Percentiles rank a stretch among this genome's conserved stretches.
Conservation (phyloP, 2,797 vertebrate genomes). For the Myotis vivesi region DNA sequence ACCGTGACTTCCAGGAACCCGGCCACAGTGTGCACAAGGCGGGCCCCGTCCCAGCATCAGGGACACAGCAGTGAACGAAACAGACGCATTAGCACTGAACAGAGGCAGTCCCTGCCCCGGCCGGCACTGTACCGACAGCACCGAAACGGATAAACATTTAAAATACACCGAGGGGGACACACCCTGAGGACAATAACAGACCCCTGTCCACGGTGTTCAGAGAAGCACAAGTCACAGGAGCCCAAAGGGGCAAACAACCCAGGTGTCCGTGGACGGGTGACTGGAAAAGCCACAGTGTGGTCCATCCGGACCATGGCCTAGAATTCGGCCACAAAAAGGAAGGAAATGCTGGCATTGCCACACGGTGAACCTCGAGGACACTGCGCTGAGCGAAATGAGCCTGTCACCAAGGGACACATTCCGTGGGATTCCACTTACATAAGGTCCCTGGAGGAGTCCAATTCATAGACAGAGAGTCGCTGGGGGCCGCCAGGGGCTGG, state of each 20-base stretch:
- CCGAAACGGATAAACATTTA: neutral
- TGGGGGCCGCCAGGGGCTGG: accelerated
- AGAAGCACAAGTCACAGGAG: accelerated
- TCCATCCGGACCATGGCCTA: accelerated
- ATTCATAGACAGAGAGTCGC: accelerated
- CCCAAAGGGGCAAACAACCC: accelerated
- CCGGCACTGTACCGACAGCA: accelerated
- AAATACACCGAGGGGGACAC: accelerated
- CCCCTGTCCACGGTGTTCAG: accelerated
- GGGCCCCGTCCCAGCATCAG: neutral
- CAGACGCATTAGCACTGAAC: accelerated
- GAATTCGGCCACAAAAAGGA: neutral
- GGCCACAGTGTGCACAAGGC: accelerated
- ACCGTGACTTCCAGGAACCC: neutral
- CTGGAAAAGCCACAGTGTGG: accelerated
- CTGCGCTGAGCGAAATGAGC: accelerated
- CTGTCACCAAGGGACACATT: accelerated
- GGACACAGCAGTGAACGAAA: accelerated
- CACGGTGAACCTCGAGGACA: accelerated
- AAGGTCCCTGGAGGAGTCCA: accelerated
- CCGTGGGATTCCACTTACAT: accelerated
- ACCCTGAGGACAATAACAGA: accelerated
- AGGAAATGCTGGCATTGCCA: accelerated
- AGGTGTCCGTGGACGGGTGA: accelerated
- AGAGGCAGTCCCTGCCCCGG: accelerated